A percentile compares a stretch with the other conserved stretches of the same genome.
Conservation (phyloP, 2,797 vertebrate species). For the Leptoclinus maculatus region DNA sequence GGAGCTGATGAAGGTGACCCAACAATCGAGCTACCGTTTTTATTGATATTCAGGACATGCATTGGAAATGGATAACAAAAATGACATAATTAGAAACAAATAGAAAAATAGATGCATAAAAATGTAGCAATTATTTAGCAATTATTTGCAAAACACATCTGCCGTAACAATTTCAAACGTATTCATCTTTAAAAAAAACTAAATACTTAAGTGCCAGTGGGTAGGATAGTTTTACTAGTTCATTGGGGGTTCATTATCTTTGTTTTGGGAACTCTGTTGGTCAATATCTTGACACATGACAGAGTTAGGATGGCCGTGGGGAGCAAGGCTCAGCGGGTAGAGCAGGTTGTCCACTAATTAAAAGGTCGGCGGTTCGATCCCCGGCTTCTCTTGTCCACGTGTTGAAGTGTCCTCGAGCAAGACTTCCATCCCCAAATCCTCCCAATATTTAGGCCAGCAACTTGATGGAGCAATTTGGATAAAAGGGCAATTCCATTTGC, state of each 20-base stretch:
- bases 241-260: background rate
- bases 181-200: background rate
- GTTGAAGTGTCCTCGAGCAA: background rate
- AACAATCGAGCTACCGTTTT: background rate
- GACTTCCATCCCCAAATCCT: background rate
- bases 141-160: background rate
- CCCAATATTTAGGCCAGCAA: background rate
- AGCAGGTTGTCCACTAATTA: background rate
- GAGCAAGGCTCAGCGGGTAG: background rate
- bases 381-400: rapidly evolving
- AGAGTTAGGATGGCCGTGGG: background rate
- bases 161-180: background rate
- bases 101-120: background rate
- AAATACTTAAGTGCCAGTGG: background rate
- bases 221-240: background rate
- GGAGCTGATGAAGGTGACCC: constrained; percentile 95
- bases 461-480: background rate
- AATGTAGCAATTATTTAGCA: background rate
- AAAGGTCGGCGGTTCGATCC: background rate
- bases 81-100: background rate
- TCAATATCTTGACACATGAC: background rate
- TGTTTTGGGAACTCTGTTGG: background rate
- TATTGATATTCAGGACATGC: background rate
- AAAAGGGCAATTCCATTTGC: background rate
- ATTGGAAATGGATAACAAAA: background rate